Evolutionary conservation across 2,113 vertebrate genomes (phyloP).

Genomic region (Passer montanus): DNA sequence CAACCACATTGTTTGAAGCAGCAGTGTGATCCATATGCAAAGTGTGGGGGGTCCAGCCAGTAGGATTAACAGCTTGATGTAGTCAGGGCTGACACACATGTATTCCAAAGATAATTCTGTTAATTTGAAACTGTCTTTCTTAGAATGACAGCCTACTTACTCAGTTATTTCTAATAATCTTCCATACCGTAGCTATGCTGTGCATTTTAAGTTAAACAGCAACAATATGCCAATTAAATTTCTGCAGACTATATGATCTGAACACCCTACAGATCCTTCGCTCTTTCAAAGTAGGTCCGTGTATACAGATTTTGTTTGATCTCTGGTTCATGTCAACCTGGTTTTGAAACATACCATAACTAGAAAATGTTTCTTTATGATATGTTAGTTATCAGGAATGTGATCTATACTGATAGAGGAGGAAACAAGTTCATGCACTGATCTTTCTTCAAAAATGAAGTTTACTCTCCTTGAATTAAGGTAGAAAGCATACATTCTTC

Average conservation of each 20-base stretch:
- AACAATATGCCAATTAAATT: slow-evolving; percentile 65
- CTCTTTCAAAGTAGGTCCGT: slow-evolving; percentile 56
- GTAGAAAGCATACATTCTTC: not conserved
- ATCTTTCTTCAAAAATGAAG: not conserved
- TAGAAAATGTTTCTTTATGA: slow-evolving; percentile 38
- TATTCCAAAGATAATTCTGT: not conserved
- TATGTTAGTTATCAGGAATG: slow-evolving; percentile 41
- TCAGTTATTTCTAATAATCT: slow-evolving; percentile 20
- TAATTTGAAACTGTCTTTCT: slow-evolving; percentile 14
- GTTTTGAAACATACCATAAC: slow-evolving; percentile 56
- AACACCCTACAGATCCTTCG: slow-evolving; percentile 50
- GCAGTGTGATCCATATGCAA: not conserved
- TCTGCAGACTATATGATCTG: slow-evolving; percentile 48
- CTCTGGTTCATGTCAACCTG: slow-evolving; percentile 57
- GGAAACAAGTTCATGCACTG: not conserved
- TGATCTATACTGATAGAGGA: not conserved
- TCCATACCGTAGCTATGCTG: not conserved
- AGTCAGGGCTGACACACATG: not conserved
- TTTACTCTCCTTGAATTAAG: not conserved
- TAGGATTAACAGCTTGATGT: not conserved
- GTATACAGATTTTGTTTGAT: slow-evolving; percentile 72
- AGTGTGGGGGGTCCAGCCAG: not conserved
- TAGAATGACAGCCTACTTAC: slow-evolving; percentile 15
- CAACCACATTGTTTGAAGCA: not conserved
- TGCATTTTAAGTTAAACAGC: slow-evolving; percentile 46